A percentile compares a stretch with the other conserved stretches of the same genome.
These are phyloP conservation scores for Tetramorium alpestre DNA, from an alignment of 1,140 invertebrate genomes.

Conservation along the genomic window DNA sequence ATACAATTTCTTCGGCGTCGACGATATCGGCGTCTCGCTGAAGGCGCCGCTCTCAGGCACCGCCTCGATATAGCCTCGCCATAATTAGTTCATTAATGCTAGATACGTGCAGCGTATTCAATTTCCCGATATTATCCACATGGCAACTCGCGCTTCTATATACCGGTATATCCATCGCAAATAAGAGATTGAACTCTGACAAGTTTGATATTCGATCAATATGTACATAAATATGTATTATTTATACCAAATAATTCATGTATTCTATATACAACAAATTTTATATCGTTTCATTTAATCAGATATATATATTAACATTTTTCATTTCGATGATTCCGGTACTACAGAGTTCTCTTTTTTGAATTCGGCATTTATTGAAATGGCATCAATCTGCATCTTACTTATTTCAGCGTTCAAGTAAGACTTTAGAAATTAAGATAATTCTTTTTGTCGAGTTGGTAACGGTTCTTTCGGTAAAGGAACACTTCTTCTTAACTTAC, in stretches of 20 bases:
- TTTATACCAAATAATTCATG: neutral
- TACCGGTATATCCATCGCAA: neutral
- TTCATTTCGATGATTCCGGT: neutral
- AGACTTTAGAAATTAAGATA: neutral
- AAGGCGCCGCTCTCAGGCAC: constrained; percentile 61
- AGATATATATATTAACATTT: neutral
- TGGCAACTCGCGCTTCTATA: neutral
- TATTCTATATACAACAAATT: neutral
- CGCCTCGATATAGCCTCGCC: constrained; percentile 53
- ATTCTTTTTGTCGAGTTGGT: neutral
- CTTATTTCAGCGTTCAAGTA: neutral
- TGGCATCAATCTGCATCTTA: neutral
- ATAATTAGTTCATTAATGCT: constrained; percentile 75
- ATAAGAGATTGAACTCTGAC: constrained; percentile 21
- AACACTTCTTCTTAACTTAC: neutral
- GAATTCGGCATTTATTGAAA: neutral
- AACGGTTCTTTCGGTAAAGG: neutral
- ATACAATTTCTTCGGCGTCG: constrained; percentile 67
- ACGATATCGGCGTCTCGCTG: constrained; percentile 62
- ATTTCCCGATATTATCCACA: constrained; percentile 64
- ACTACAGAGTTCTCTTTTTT: neutral
- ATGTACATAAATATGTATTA: neutral
- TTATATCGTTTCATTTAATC: neutral
- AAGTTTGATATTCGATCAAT: neutral
- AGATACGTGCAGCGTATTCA: constrained; percentile 55